phyloP scores from a whole-genome alignment of 2,113 vertebrate species.

The Ictalurus punctatus region DNA sequence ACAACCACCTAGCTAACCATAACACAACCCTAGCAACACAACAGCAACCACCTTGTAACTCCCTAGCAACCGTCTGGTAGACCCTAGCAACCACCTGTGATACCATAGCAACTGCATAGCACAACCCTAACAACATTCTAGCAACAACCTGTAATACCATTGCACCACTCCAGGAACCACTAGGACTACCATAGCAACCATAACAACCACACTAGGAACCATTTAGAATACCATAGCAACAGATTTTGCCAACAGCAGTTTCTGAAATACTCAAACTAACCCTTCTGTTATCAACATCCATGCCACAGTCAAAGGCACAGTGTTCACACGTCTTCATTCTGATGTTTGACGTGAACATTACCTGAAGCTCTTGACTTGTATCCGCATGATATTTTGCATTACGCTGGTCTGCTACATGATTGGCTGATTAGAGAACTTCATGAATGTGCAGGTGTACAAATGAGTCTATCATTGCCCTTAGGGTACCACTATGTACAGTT shows the following conservation, averaged over 20 bases:
- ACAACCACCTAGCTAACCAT: too few relatives aligned
- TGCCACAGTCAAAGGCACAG: not conserved
- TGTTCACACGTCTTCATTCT: not conserved
- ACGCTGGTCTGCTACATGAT: not conserved
- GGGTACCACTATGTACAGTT: not conserved
- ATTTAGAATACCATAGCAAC: not conserved
- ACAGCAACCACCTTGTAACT: not conserved
- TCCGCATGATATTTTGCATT: not conserved
- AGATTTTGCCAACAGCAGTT: not conserved
- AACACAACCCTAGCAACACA: not conserved
- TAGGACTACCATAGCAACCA: not conserved
- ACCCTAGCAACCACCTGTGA: not conserved
- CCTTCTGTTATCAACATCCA: not conserved
- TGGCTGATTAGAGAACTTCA: not conserved
- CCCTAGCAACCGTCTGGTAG: not conserved
- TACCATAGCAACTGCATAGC: not conserved
- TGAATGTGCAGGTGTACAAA: not conserved
- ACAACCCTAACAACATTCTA: not conserved
- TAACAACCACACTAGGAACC: not conserved
- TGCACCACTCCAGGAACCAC: not conserved
- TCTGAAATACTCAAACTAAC: not conserved
- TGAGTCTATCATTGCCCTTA: not conserved
- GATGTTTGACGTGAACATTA: not conserved
- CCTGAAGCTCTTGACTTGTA: not conserved
- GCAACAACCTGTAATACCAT: not conserved